Percentiles rank a stretch among this genome's conserved stretches.
These are phyloP conservation scores for Tinamus guttatus DNA, from an alignment of 2,113 vertebrate genomes.

Conservation along the genomic window DNA sequence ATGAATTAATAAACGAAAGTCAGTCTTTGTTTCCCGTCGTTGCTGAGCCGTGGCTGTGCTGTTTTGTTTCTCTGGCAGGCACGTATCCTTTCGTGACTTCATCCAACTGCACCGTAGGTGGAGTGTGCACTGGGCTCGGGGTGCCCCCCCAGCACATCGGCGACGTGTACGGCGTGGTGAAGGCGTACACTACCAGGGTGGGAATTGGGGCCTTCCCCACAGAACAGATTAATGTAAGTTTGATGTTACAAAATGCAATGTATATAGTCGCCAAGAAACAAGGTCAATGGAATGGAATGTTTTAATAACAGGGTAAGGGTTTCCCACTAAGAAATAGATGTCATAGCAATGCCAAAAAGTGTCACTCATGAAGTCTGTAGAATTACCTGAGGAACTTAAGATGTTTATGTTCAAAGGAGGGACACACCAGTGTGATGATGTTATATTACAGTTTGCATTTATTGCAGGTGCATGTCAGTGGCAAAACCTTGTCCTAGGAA, in stretches of 20 bases:
- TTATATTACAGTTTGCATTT: neutral
- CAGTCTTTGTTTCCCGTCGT: fast-evolving
- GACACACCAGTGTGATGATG: fast-evolving
- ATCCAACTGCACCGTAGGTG: constrained; percentile 95
- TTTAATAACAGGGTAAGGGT: neutral
- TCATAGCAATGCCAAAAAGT: neutral
- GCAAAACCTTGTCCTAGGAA: neutral
- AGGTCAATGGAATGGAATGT: neutral
- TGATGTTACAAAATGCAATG: fast-evolving
- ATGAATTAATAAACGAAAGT: neutral
- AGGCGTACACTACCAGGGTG: constrained; percentile 95
- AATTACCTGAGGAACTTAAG: neutral
- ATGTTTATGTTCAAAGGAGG: neutral
- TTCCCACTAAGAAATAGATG: neutral
- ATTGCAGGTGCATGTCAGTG: neutral
- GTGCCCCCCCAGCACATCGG: constrained; percentile 93
- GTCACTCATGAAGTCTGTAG: neutral
- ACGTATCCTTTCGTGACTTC: constrained; percentile 98
- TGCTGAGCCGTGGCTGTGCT: neutral
- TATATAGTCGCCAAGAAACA: neutral
- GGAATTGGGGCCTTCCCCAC: constrained; percentile 97
- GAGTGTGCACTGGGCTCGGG: constrained; percentile 94
- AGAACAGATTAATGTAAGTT: constrained; percentile 94
- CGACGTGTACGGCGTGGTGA: constrained; percentile 94
- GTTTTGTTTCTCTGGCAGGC: constrained; percentile 76